Conservation (phyloP, 2,888 invertebrate species). For the Nesidiocoris tenuis region DNA sequence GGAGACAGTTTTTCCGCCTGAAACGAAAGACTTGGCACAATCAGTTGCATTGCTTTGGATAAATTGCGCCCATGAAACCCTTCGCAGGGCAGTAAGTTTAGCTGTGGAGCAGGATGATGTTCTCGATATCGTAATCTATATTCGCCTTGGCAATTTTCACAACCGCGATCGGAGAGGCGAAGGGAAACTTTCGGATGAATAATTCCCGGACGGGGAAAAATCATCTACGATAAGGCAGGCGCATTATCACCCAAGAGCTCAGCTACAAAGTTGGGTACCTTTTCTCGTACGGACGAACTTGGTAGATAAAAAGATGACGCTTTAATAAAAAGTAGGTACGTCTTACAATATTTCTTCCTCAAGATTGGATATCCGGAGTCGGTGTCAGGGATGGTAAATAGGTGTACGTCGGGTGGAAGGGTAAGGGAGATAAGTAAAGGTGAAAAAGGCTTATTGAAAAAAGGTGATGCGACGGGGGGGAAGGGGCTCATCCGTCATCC, state of each 20-base stretch:
- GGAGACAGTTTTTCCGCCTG: not conserved
- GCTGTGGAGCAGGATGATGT: not conserved
- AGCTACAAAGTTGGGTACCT: not conserved
- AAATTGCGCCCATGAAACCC: not conserved
- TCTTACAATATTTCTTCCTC: not conserved
- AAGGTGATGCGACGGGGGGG: not conserved
- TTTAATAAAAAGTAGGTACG: not conserved
- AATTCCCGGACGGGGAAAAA: not conserved
- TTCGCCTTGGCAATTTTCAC: not conserved
- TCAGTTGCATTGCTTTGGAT: not conserved
- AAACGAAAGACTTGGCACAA: not conserved
- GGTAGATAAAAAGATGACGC: not conserved
- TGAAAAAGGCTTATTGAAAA: not conserved
- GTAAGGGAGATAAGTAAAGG: not conserved
- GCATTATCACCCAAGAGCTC: not conserved
- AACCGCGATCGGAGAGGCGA: not conserved
- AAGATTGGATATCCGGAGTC: not conserved
- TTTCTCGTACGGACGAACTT: not conserved
- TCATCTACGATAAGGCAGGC: not conserved
- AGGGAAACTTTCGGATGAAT: not conserved
- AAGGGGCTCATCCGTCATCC: not conserved
- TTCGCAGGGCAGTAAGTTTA: not conserved
- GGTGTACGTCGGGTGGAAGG: not conserved
- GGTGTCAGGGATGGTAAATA: no score
- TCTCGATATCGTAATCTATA: not conserved